Percentiles rank a stretch among this genome's conserved stretches.
Conservation (phyloP, 2,113 vertebrate species). For the Notarius lentiginosus region DNA sequence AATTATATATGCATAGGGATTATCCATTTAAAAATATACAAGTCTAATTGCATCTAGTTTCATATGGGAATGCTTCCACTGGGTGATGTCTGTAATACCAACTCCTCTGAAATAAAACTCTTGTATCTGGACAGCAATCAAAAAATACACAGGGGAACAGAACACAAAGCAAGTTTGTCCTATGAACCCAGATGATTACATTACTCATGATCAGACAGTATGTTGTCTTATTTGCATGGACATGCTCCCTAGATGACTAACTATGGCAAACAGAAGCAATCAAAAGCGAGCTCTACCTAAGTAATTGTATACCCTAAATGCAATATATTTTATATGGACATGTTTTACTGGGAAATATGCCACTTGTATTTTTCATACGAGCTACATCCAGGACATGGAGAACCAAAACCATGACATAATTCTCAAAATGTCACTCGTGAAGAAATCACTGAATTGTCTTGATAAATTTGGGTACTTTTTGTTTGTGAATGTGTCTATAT, state of each 20-base stretch:
- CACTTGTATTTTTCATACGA: too few relatives aligned
- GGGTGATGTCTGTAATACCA: neutral
- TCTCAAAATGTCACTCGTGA: too few relatives aligned
- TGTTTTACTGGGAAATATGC: too few relatives aligned
- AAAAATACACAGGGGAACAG: neutral
- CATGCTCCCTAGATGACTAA: neutral
- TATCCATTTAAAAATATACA: neutral
- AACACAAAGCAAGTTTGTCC: neutral
- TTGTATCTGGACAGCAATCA: neutral
- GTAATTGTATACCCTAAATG: neutral
- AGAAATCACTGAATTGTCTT: too few relatives aligned
- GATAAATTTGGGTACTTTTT: too few relatives aligned
- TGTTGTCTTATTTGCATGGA: neutral
- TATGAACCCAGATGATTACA: neutral
- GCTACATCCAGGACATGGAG: too few relatives aligned
- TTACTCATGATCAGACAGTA: neutral
- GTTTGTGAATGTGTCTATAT: too few relatives aligned
- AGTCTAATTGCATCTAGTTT: neutral
- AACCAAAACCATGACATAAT: too few relatives aligned
- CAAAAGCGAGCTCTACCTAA: neutral
- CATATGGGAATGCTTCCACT: neutral
- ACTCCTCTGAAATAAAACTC: neutral
- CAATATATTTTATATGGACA: too few relatives aligned
- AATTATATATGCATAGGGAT: neutral
- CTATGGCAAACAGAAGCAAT: neutral